Conservation (phyloP, 2,113 vertebrate species). For the Saguinus midas region DNA sequence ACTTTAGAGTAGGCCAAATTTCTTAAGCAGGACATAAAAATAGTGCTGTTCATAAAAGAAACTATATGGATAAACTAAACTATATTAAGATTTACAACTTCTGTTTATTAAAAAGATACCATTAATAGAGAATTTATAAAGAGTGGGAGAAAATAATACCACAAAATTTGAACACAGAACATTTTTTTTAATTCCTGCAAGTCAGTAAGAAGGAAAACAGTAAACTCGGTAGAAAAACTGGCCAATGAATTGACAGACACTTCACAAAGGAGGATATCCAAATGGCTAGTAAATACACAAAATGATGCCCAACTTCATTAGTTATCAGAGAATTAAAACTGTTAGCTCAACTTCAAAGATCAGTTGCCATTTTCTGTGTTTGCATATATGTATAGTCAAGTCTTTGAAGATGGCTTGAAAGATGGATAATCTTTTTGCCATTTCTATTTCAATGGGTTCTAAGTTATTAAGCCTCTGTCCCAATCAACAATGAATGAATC, state of each 20-base stretch:
- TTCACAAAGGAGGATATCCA: neutral
- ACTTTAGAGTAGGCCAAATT: neutral
- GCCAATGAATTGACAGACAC: neutral
- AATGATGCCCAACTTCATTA: neutral
- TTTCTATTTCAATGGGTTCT: neutral
- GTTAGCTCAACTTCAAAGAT: neutral
- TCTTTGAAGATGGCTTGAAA: neutral
- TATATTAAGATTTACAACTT: neutral
- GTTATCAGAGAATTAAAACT: neutral
- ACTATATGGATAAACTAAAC: neutral
- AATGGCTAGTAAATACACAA: neutral
- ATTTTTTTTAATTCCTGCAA: neutral
- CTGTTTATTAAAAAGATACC: neutral
- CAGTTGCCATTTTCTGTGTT: neutral
- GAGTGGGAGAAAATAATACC: neutral
- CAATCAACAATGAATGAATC: neutral
- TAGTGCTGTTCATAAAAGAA: neutral
- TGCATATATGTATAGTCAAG: neutral
- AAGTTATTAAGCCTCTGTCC: neutral
- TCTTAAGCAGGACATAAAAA: conserved; percentile 1
- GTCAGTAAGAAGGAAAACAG: neutral
- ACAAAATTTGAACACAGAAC: conserved; percentile 17
- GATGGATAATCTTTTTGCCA: neutral
- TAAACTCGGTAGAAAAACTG: neutral
- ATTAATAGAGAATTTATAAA: neutral